Conservation (phyloP, 2,888 invertebrate genomes). For the Aleiodes alternator region DNA sequence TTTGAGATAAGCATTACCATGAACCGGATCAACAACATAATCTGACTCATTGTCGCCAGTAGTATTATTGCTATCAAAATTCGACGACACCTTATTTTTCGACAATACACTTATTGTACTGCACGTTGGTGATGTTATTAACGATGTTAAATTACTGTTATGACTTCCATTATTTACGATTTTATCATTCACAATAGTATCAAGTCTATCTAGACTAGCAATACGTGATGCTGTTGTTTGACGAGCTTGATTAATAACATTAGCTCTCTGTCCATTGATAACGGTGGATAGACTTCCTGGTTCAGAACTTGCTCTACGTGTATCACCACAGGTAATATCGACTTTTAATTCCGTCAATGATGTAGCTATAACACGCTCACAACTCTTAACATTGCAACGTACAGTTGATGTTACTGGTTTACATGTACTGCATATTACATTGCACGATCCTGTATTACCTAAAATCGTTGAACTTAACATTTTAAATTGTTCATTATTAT, state of each 20-base stretch:
- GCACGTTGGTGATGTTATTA: conserved; percentile 32
- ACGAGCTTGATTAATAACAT: neutral
- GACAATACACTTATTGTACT: neutral
- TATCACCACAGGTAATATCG: conserved; percentile 21
- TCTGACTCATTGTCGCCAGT: conserved; percentile 64
- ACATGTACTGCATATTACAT: conserved; percentile 11
- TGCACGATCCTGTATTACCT: neutral
- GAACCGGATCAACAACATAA: conserved; percentile 69
- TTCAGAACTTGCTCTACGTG: conserved; percentile 42
- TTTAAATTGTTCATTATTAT: neutral
- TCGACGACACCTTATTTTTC: conserved; percentile 56
- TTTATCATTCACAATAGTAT: conserved; percentile 39
- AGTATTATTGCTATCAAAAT: conserved; percentile 58
- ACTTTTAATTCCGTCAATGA: conserved; percentile 42
- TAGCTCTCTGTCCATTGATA: conserved; percentile 17
- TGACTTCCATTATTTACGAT: conserved; percentile 36
- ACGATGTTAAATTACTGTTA: conserved; percentile 17
- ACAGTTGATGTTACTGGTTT: conserved; percentile 38
- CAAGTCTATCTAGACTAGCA: conserved; percentile 41
- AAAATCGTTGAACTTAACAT: neutral
- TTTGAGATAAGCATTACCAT: conserved; percentile 70
- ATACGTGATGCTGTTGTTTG: conserved; percentile 32
- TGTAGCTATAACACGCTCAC: neutral
- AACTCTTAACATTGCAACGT: conserved; percentile 4
- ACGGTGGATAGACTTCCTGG: conserved; percentile 43